Evolutionary conservation across 1,140 invertebrate species (phyloP).

Genomic region (Drosophila teissieri): DNA sequence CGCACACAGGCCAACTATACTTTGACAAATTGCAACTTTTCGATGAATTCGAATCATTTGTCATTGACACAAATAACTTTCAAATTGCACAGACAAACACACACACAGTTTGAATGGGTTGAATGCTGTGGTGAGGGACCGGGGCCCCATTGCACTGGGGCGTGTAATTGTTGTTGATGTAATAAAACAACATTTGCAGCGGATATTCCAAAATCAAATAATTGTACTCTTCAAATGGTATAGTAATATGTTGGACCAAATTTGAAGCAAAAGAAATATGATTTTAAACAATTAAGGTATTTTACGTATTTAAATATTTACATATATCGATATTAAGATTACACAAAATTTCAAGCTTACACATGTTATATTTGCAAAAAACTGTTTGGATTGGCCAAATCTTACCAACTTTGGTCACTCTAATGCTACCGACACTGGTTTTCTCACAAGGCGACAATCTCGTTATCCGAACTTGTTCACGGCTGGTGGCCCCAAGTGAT

Average conservation of each 20-base stretch:
- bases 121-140: background rate
- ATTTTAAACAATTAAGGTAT: too few species aligned
- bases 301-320: too few species aligned
- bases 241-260: background rate
- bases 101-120: constrained; percentile 26
- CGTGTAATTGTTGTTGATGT: constrained; percentile 54
- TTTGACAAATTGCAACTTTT: constrained; percentile 82
- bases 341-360: too few species aligned
- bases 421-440: background rate
- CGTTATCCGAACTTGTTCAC: constrained; percentile 30
- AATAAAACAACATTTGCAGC: constrained; percentile 56
- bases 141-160: constrained; percentile 27
- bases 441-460: constrained; percentile 8
- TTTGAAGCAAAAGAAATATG: background rate
- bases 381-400: too few species aligned
- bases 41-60: constrained; percentile 83
- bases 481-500: constrained; percentile 56
- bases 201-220: constrained; percentile 68
- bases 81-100: constrained; percentile 72
- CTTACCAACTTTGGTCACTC: constrained; percentile 2
- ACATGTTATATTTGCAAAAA: too few species aligned
- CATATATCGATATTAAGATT: too few species aligned
- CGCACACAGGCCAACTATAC: constrained; percentile 51
- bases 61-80: constrained; percentile 83
- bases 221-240: constrained; percentile 9